Conservation (phyloP, 2,113 vertebrate species). For the Euleptes europaea region DNA sequence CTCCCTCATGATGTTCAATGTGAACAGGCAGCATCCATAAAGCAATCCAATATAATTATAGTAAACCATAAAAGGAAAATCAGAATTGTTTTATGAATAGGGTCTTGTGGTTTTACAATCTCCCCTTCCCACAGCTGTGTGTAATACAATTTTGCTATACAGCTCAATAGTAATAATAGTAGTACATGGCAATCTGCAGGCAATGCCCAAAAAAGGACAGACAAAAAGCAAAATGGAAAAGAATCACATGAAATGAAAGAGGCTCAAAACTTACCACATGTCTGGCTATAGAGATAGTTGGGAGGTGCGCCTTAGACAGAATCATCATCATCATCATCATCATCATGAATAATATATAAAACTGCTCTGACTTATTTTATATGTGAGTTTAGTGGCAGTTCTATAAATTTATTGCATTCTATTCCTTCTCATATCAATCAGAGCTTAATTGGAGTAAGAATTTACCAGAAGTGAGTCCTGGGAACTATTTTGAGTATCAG, state of each 20-base stretch:
- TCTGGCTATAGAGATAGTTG: not conserved
- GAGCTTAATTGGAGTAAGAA: not conserved
- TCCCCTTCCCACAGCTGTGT: constrained; percentile 23
- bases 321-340: too few species aligned
- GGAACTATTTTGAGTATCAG: not conserved
- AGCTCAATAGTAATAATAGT: fast-evolving
- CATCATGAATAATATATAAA: not conserved
- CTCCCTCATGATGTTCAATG: not conserved
- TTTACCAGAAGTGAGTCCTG: not conserved
- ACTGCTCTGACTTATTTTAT: not conserved
- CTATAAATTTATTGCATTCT: not conserved
- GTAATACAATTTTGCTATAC: constrained; percentile 13
- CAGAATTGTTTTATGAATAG: constrained; percentile 34
- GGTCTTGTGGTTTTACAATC: not conserved
- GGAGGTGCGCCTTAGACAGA: not conserved
- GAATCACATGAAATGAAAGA: not conserved
- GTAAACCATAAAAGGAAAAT: constrained; percentile 29
- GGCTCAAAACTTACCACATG: not conserved
- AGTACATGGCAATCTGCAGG: constrained; percentile 25
- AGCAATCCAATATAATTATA: constrained; percentile 34
- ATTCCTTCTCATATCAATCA: not conserved
- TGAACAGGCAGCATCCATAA: constrained; percentile 6
- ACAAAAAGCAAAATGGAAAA: constrained; percentile 28
- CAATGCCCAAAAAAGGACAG: not conserved
- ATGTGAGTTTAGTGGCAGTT: not conserved